Conservation (phyloP, 2,113 vertebrate species). For the Rhea pennata region DNA sequence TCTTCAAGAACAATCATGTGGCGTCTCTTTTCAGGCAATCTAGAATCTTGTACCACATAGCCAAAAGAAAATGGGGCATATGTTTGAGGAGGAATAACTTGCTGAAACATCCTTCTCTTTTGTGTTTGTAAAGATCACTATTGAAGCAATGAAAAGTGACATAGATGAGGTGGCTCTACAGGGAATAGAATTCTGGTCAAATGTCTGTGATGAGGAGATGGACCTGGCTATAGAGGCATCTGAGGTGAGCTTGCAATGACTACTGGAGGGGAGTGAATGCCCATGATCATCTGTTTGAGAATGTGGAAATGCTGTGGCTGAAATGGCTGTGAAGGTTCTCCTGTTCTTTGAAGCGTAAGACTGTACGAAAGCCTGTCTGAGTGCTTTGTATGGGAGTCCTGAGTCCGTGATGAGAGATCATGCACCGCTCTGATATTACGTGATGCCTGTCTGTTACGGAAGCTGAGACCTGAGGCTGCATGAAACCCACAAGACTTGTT, state of each 20-base stretch:
- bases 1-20: background rate
- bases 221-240: conserved; percentile 97
- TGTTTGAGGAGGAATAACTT: background rate
- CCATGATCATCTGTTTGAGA: fast-evolving
- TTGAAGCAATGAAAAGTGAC: conserved; percentile 99
- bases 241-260: conserved; percentile 80
- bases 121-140: conserved; percentile 86
- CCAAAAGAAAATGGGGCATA: fast-evolving
- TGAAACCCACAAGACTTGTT: fast-evolving
- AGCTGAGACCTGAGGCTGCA: background rate
- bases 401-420: background rate
- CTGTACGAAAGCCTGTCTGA: background rate
- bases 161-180: conserved; percentile 97
- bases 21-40: fast-evolving
- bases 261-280: fast-evolving
- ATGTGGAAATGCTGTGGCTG: fast-evolving
- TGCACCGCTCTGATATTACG: background rate
- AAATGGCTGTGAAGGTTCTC: background rate
- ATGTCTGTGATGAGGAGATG: conserved; percentile 99
- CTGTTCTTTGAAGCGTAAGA: background rate
- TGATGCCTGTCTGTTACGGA: background rate
- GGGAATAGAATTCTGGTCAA: conserved; percentile 99
- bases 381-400: background rate
- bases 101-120: background rate
- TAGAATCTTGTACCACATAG: fast-evolving